Evolutionary conservation across 2,113 vertebrate species (phyloP), one percentile per base, ranked within the genome.

Genomic region (Silurus asotus): DNA sequence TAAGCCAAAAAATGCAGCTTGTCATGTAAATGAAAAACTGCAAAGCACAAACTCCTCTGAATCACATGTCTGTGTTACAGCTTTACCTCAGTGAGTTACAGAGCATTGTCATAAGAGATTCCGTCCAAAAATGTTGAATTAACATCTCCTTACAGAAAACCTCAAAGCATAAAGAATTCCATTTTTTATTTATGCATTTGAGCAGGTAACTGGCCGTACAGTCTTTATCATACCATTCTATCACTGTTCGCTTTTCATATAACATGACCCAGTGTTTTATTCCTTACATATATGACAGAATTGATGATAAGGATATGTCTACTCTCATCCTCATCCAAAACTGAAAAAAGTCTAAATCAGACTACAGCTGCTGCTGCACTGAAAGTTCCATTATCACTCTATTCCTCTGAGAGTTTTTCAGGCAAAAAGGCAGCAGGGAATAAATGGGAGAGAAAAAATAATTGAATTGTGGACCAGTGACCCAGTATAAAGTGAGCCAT

Each of bases 381-480:
- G 45, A 85, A 45, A 84, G 48, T 72, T 84, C 56, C 78, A 79
- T 88, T 87, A 88, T 53, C 83, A 87, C 82, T 19, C 51, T 1
- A 8, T 65, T 45, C 89, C 87, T 75, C 72, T 8, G 87, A 87
- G 87, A 69, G 53, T 67, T 7, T 19, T 14, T 67, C 28, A 58
- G 77, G 25, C 75, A 75, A 76, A 86, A 53, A 37, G 61, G 25
- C 7, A 79, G 81, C 37, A 65, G 14, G 20, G 23, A 62, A 74
- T 64, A 79, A 55, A 37, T 7, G 48, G 59, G 2, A 13, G 19
- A 48, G 14, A 62, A 79, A 83, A 70, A 82, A 61, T 87, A 86
- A 88, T 87, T 85, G 59, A 87, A 74, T 87, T 88, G 49, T 77
- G 61, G 28, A 75, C 62, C 85, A 82, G 78, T 70, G 55, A 81